These are phyloP conservation scores for Drosophila pseudoananassae DNA, from an alignment of 1,140 invertebrate genomes.

Conservation along the genomic window DNA sequence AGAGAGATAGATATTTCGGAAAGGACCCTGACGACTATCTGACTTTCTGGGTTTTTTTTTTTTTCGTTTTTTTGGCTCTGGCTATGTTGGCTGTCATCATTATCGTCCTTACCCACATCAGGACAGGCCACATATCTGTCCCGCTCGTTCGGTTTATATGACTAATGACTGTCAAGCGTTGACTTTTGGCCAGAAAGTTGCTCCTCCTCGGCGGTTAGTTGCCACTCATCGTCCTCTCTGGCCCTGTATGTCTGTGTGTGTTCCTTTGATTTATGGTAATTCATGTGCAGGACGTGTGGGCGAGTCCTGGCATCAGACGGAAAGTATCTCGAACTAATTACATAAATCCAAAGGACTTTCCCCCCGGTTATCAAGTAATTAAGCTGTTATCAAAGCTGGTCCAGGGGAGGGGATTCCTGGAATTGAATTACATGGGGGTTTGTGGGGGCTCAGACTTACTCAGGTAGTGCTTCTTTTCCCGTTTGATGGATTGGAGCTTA, in stretches of 20 bases:
- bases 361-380: slow-evolving; percentile 45
- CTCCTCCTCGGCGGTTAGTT: slow-evolving; percentile 26
- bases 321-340: slow-evolving; percentile 41
- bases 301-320: slow-evolving; percentile 7
- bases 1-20: neutral
- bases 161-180: slow-evolving; percentile 75
- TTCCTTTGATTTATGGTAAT: slow-evolving; percentile 56
- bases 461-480: slow-evolving; percentile 20
- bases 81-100: slow-evolving; percentile 62
- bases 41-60: slow-evolving; percentile 17
- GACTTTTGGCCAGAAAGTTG: slow-evolving; percentile 53
- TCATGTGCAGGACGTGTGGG: slow-evolving; percentile 25
- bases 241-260: neutral
- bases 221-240: slow-evolving; percentile 19
- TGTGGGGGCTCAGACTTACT: neutral
- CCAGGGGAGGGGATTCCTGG: neutral
- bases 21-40: slow-evolving; percentile 44
- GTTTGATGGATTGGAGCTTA: slow-evolving; percentile 46
- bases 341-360: slow-evolving; percentile 27
- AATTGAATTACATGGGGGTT: slow-evolving; percentile 34
- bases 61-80: neutral
- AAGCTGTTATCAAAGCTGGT: slow-evolving; percentile 44
- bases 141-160: slow-evolving; percentile 52
- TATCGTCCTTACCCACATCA: slow-evolving; percentile 61
- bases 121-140: slow-evolving; percentile 37